A percentile compares a stretch with the other conserved stretches of the same genome.
phyloP scores from a whole-genome alignment of 2,888 invertebrate genomes.

The Brachyopa scutellaris region DNA sequence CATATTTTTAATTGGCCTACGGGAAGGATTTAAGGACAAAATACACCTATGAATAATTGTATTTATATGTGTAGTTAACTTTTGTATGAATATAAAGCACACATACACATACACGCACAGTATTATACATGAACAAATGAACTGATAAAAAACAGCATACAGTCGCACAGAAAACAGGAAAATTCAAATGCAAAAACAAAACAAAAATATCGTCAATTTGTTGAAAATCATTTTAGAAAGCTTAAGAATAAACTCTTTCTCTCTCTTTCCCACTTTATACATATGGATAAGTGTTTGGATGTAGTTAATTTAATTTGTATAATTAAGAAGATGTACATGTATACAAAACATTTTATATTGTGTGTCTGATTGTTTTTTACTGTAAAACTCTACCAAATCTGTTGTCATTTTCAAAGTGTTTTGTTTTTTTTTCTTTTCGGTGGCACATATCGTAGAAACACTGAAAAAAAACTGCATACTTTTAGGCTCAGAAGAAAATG shows the following conservation, averaged over 20 bases:
- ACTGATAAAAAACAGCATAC: slow-evolving; percentile 17
- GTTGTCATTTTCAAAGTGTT: slow-evolving; percentile 12
- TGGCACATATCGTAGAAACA: slow-evolving; percentile 17
- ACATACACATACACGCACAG: not conserved
- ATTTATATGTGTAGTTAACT: too few species aligned
- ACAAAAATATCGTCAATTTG: slow-evolving; percentile 40
- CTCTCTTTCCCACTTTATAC: too few species aligned
- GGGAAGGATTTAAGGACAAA: not conserved
- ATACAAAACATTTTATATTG: slow-evolving; percentile 6
- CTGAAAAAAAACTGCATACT: slow-evolving; percentile 3
- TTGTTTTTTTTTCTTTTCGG: not conserved
- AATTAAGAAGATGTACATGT: not conserved
- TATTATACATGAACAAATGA: slow-evolving; percentile 16
- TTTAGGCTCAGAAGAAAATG: not conserved
- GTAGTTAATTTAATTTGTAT: too few species aligned
- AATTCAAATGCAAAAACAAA: not conserved
- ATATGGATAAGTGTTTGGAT: too few species aligned
- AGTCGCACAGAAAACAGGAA: slow-evolving; percentile 14
- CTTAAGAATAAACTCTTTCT: slow-evolving; percentile 2
- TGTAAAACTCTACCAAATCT: slow-evolving; percentile 17
- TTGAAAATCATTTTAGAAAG: slow-evolving; percentile 19
- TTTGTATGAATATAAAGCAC: not conserved
- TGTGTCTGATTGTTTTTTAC: slow-evolving; percentile 10
- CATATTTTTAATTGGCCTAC: too few species aligned
- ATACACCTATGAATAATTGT: not conserved